A percentile compares a stretch with the other conserved stretches of the same genome.
phyloP scores from a whole-genome alignment of 2,113 vertebrate species.

The Hiodon tergisus region DNA sequence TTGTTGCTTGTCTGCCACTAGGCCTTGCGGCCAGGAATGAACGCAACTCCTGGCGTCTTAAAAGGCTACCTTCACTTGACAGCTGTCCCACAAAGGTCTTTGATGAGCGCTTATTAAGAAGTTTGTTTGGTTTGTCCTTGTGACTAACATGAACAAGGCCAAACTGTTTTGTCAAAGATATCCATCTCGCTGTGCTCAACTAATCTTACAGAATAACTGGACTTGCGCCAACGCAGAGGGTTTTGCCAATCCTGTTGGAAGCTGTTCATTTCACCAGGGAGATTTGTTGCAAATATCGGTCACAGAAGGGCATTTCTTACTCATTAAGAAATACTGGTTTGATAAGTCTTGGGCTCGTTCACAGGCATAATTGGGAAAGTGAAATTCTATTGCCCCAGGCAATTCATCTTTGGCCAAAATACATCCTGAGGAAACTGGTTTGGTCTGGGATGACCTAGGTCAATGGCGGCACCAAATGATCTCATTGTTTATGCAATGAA shows the following conservation, averaged over 20 bases:
- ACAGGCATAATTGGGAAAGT: too few species aligned
- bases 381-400: too few species aligned
- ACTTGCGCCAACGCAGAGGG: too few species aligned
- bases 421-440: too few species aligned
- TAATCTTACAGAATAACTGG: not conserved
- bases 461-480: too few species aligned
- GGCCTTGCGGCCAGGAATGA: constrained; percentile 17
- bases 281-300: not conserved
- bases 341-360: too few species aligned
- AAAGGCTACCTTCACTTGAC: not conserved
- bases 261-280: not conserved
- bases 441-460: too few species aligned
- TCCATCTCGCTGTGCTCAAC: not conserved
- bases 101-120: not conserved
- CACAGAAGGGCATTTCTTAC: not conserved
- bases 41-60: not conserved
- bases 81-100: not conserved
- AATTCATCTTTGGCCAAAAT: too few species aligned
- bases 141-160: not conserved
- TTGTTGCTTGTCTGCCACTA: not conserved
- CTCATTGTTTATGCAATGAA: too few species aligned
- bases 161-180: too few species aligned
- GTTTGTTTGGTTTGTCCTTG: not conserved
- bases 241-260: not conserved
- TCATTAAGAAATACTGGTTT: not conserved